Percentiles rank a stretch among this genome's conserved stretches.
These are phyloP conservation scores for Lepus oiostolus DNA, from an alignment of 2,797 vertebrate species.

Conservation along the genomic window DNA sequence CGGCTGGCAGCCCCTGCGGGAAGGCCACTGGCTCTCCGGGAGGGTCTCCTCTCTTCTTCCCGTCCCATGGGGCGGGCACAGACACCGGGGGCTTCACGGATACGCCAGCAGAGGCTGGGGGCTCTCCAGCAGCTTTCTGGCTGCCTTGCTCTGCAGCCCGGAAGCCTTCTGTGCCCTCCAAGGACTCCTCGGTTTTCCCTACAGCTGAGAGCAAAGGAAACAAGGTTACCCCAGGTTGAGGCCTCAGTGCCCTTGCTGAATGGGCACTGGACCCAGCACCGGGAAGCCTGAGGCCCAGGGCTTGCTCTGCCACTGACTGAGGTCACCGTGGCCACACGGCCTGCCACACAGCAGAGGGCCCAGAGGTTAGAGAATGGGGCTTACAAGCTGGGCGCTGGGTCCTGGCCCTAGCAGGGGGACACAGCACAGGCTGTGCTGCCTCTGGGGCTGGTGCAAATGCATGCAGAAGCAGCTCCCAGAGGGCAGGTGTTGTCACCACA, in stretches of 20 bases:
- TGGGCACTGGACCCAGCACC: not conserved
- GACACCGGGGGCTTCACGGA: constrained; percentile 77
- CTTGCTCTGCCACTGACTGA: not conserved
- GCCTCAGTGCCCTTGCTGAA: not conserved
- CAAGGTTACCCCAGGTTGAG: not conserved
- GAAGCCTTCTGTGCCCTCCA: constrained; percentile 84
- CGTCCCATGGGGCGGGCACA: constrained; percentile 86
- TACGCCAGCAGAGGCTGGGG: constrained; percentile 69
- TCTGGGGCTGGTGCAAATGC: not conserved
- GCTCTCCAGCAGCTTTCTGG: constrained; percentile 83
- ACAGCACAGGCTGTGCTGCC: not conserved
- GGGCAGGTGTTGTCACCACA: not conserved
- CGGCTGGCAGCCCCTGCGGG: constrained; percentile 92
- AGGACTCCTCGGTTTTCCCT: constrained; percentile 87
- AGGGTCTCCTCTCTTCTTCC: constrained; percentile 90
- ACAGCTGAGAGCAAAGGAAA: constrained; percentile 52
- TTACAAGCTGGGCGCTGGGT: not conserved
- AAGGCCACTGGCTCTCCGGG: constrained; percentile 90
- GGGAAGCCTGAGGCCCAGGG: not conserved
- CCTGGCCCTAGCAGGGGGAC: not conserved
- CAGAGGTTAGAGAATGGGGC: not conserved
- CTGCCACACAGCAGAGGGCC: not conserved
- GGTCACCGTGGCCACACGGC: not conserved
- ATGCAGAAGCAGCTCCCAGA: not conserved
- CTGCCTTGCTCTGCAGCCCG: constrained; percentile 76